phyloP scores from a whole-genome alignment of 2,888 invertebrate genomes.

The Hesperia comma region DNA sequence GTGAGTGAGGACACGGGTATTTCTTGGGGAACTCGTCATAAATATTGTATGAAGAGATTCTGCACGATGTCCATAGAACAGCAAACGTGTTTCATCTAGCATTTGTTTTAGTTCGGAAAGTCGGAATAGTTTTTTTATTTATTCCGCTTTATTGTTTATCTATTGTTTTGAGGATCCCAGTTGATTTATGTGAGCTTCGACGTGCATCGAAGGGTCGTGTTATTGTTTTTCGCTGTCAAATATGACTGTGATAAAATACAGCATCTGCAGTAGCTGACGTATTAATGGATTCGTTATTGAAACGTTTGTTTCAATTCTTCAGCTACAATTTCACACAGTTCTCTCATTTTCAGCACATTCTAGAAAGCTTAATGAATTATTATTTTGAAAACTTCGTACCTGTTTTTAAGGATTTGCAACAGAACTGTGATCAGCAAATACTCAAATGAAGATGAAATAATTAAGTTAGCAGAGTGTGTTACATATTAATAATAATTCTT shows the following conservation, averaged over 20 bases:
- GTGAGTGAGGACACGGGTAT: constrained; percentile 38
- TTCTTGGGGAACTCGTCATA: constrained; percentile 54
- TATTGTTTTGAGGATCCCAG: constrained; percentile 43
- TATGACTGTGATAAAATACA: constrained; percentile 22
- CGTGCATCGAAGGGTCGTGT: constrained; percentile 35
- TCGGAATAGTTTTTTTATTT: constrained; percentile 54
- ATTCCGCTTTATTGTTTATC: constrained; percentile 61
- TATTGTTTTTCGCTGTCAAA: constrained; percentile 37
- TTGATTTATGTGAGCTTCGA: constrained; percentile 31
- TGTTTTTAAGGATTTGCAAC: no score
- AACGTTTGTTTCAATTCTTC: neutral
- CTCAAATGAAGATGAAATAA: no score
- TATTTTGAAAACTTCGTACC: no score
- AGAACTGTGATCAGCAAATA: no score
- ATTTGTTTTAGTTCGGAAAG: constrained; percentile 73
- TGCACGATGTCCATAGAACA: constrained; percentile 70
- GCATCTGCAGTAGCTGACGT: constrained; percentile 9
- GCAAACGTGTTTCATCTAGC: constrained; percentile 77
- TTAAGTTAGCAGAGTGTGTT: no score
- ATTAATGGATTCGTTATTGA: neutral
- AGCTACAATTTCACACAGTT: neutral
- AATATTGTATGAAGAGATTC: constrained; percentile 78
- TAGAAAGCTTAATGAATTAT: no score
- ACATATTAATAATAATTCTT: no score
- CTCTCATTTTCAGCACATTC: no score